Evolutionary conservation across 2,888 invertebrate genomes (phyloP).

Genomic region (Stenodema calcarata): DNA sequence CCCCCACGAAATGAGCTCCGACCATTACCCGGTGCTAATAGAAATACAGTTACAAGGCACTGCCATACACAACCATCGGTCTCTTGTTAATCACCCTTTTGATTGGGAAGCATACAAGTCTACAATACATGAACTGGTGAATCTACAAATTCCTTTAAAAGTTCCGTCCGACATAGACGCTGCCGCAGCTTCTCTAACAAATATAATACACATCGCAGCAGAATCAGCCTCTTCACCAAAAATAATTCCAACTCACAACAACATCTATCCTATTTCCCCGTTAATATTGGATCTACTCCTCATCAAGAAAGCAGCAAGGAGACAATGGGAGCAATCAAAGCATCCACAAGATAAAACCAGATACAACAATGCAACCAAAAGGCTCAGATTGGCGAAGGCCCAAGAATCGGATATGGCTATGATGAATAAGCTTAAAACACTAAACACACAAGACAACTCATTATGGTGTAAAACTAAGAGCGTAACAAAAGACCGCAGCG

Average conservation of each 20-base stretch:
- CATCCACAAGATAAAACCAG: neutral
- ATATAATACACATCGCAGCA: neutral
- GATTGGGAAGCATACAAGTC: conserved; percentile 7
- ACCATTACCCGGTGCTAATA: too few relatives aligned
- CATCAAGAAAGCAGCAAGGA: neutral
- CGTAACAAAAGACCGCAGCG: too few relatives aligned
- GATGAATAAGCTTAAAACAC: too few relatives aligned
- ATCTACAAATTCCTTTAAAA: neutral
- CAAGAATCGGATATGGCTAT: too few relatives aligned
- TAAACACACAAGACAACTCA: too few relatives aligned
- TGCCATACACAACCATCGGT: neutral
- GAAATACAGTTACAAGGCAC: too few relatives aligned
- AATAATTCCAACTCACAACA: too few relatives aligned
- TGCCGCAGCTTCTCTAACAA: too few relatives aligned
- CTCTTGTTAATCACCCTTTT: neutral
- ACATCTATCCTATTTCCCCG: neutral
- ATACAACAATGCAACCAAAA: too few relatives aligned
- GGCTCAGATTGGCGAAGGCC: too few relatives aligned
- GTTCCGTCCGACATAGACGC: neutral
- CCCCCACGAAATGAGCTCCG: too few relatives aligned
- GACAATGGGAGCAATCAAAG: neutral
- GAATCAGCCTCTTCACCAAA: neutral
- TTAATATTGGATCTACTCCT: neutral
- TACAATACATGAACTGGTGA: conserved; percentile 10
- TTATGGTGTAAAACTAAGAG: too few relatives aligned